A percentile compares a stretch with the other conserved stretches of the same genome.
phyloP scores from a whole-genome alignment of 1,140 invertebrate species.

The Agrypnia vestita region DNA sequence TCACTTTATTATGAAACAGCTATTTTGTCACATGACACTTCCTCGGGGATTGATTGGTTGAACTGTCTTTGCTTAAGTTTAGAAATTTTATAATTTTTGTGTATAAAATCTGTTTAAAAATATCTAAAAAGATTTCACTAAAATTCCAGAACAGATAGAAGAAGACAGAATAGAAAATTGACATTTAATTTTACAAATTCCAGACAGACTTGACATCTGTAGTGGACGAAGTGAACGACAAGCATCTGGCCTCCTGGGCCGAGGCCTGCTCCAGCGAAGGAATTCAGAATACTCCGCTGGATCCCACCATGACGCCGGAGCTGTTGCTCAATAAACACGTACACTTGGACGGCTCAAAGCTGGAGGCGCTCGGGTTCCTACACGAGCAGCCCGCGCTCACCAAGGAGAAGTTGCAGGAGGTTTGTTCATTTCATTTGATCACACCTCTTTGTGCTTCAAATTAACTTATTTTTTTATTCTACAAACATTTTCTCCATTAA shows the following conservation, averaged over 20 bases:
- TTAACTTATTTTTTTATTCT: too few species aligned
- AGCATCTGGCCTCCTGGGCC: conserved; percentile 92
- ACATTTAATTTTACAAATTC: conserved; percentile 20
- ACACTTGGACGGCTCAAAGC: conserved; percentile 81
- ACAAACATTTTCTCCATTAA: too few species aligned
- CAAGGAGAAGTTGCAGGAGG: conserved; percentile 76
- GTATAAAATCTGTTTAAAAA: too few species aligned
- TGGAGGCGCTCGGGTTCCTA: conserved; percentile 75
- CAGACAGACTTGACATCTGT: conserved; percentile 82
- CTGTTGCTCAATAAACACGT: conserved; percentile 86
- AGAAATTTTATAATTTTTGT: too few species aligned
- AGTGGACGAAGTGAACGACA: conserved; percentile 93
- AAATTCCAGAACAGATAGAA: too few species aligned
- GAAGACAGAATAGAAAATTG: too few species aligned
- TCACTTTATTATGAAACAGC: too few species aligned
- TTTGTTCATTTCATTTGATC: conserved; percentile 59
- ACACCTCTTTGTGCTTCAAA: background rate
- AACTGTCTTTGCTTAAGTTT: too few species aligned
- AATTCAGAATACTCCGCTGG: conserved; percentile 88
- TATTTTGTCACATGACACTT: too few species aligned
- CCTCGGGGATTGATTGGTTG: too few species aligned
- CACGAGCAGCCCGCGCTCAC: conserved; percentile 76
- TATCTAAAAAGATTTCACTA: too few species aligned
- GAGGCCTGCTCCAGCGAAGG: conserved; percentile 84
- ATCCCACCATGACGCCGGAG: conserved; percentile 89